Evolutionary conservation across 2,113 vertebrate genomes (phyloP).

Genomic region (Cephalopterus ornatus): DNA sequence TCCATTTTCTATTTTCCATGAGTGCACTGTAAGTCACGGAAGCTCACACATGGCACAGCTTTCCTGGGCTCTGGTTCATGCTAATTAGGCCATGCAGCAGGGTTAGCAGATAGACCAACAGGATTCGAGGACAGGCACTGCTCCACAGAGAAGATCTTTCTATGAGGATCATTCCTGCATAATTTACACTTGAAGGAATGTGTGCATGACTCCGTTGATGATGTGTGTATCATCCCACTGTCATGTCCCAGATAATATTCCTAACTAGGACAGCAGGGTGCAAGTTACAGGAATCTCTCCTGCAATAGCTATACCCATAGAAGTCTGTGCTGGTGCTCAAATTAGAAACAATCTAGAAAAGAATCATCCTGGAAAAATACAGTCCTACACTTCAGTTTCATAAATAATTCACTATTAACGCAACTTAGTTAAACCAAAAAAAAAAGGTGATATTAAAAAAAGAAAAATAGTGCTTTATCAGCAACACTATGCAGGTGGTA

Average conservation of each 20-base stretch:
- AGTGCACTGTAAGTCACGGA: neutral
- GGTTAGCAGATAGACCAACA: slow-evolving; percentile 14
- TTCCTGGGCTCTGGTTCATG: slow-evolving; percentile 12
- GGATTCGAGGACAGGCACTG: neutral
- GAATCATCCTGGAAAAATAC: neutral
- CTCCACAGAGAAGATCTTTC: neutral
- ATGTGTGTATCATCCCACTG: neutral
- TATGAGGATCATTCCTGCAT: neutral
- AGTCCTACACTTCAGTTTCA: neutral
- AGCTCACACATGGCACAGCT: neutral
- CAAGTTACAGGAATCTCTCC: neutral
- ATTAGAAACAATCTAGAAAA: neutral
- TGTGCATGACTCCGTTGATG: neutral
- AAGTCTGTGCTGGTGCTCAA: neutral
- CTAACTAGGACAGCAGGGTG: neutral
- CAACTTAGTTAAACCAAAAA: neutral
- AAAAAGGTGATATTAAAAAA: neutral
- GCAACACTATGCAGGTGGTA: neutral
- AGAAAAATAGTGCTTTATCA: neutral
- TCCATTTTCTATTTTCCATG: neutral
- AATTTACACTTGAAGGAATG: neutral
- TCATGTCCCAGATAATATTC: neutral
- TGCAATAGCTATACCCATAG: neutral
- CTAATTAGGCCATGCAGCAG: slow-evolving; percentile 46
- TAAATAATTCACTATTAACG: neutral